These are phyloP conservation scores for Rhinophrynus dorsalis DNA, from an alignment of 2,797 vertebrate genomes.

Conservation along the genomic window DNA sequence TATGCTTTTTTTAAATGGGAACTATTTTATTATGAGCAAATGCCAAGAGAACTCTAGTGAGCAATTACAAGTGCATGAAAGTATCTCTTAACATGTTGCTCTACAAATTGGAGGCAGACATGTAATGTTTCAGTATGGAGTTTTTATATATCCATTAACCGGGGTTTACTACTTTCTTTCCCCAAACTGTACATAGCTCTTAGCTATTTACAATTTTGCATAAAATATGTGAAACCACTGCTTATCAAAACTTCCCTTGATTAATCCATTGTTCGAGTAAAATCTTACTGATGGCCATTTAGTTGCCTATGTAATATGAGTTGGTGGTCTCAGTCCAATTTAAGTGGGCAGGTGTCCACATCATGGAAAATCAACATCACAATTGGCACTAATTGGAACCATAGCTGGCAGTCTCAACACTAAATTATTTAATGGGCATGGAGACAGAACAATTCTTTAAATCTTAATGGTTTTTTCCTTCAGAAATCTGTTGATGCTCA, in stretches of 20 bases:
- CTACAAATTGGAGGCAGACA: too few species aligned
- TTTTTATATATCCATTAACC: conserved; percentile 29
- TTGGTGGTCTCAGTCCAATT: conserved; percentile 49
- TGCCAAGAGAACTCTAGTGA: too few species aligned
- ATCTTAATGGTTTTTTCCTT: conserved; percentile 42
- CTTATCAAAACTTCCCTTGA: conserved; percentile 47
- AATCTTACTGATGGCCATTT: conserved; percentile 49
- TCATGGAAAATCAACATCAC: conserved; percentile 49
- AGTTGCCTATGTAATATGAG: conserved; percentile 50
- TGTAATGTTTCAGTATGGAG: too few species aligned
- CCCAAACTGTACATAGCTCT: conserved; percentile 17
- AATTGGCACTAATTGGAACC: conserved; percentile 49
- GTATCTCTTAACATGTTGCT: too few species aligned
- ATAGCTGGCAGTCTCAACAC: conserved; percentile 50
- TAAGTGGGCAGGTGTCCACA: conserved; percentile 51
- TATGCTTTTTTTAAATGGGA: too few species aligned
- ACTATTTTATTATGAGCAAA: too few species aligned
- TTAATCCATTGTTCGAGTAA: conserved; percentile 48
- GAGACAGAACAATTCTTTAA: conserved; percentile 50
- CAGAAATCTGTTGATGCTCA: conserved; percentile 38
- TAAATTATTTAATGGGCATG: conserved; percentile 49
- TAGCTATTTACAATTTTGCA: conserved; percentile 42
- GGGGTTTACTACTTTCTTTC: conserved; percentile 25
- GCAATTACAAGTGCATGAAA: too few species aligned
- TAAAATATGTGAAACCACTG: conserved; percentile 45